phyloP scores from a whole-genome alignment of 2,113 vertebrate species.

The Willisornis vidua region DNA sequence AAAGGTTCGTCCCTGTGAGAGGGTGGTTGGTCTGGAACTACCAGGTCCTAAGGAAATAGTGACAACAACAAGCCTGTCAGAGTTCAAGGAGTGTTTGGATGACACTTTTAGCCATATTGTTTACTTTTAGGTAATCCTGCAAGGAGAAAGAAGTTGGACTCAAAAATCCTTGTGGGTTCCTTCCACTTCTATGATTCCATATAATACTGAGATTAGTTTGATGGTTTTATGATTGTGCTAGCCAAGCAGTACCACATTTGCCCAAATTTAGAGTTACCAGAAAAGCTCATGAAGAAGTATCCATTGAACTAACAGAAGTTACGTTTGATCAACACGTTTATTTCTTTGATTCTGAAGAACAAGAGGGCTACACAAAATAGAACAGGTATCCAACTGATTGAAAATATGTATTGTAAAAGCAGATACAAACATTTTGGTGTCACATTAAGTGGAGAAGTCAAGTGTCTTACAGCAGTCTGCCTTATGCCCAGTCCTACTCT shows the following conservation, averaged over 20 bases:
- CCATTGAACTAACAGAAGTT: neutral
- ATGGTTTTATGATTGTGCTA: neutral
- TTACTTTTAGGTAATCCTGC: neutral
- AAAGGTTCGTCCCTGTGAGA: neutral
- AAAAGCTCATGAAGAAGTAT: neutral
- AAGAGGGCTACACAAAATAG: neutral
- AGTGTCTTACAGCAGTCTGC: neutral
- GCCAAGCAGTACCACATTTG: neutral
- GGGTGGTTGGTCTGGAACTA: neutral
- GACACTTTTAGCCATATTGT: neutral
- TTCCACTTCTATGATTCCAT: neutral
- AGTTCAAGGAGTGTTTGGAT: neutral
- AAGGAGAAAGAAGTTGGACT: neutral
- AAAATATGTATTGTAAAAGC: neutral
- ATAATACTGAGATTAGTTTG: neutral
- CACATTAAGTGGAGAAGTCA: neutral
- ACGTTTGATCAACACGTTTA: neutral
- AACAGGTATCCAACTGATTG: neutral
- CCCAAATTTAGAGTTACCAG: neutral
- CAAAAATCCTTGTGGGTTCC: neutral
- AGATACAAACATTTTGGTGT: neutral
- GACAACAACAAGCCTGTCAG: neutral
- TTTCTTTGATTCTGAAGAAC: neutral
- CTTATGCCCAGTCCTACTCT: neutral
- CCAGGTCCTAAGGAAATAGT: neutral